phyloP scores from a whole-genome alignment of 2,113 vertebrate species.

The Pseudopipra pipra region DNA sequence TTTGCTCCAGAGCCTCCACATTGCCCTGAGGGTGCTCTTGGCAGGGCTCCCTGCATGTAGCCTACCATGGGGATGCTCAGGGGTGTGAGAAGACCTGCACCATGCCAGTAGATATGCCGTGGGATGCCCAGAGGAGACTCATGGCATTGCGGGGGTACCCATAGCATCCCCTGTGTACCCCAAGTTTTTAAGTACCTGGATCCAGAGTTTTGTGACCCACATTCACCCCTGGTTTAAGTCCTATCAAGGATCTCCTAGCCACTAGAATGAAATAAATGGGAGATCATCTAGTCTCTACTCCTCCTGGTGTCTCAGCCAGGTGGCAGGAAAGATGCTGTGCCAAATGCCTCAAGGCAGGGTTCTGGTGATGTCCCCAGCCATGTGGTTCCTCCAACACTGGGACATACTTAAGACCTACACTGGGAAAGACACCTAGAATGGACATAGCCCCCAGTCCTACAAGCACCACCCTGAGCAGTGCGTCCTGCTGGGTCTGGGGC shows the following conservation, averaged over 20 bases:
- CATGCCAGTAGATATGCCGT: not conserved
- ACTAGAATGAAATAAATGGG: not conserved
- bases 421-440: not conserved
- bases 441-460: fast-evolving
- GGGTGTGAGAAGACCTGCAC: not conserved
- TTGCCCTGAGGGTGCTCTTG: not conserved
- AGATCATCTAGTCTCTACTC: not conserved
- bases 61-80: fast-evolving
- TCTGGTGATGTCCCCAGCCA: fast-evolving
- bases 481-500: fast-evolving
- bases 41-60: not conserved
- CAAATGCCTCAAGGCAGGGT: not conserved
- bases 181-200: not conserved
- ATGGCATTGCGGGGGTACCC: fast-evolving
- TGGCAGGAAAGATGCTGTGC: not conserved
- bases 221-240: not conserved
- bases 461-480: not conserved
- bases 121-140: not conserved
- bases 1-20: not conserved
- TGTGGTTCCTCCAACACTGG: not conserved
- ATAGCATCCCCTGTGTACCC: not conserved
- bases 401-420: not conserved
- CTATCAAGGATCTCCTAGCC: not conserved
- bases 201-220: not conserved
- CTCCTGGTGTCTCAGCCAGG: not conserved